Percentiles rank a stretch among this genome's conserved stretches.
Conservation (phyloP, 2,797 vertebrate genomes). For the Leptoclinus maculatus region DNA sequence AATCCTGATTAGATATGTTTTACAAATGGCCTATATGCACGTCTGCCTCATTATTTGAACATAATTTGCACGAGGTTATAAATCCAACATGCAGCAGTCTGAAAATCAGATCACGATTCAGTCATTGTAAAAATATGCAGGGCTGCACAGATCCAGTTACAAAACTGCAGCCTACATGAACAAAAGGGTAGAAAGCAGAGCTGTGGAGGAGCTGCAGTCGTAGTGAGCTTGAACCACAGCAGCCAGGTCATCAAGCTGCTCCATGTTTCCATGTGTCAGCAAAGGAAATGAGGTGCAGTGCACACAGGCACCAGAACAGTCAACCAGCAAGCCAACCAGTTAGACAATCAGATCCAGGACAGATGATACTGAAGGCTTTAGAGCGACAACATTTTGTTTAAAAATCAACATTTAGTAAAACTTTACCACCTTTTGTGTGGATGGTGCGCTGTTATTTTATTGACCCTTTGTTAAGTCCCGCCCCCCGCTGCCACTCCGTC, state of each 20-base stretch:
- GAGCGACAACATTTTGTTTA: not conserved
- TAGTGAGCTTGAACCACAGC: conserved; percentile 45
- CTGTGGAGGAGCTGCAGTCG: conserved; percentile 34
- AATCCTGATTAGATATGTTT: not conserved
- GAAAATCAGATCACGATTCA: conserved; percentile 25
- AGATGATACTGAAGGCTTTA: not conserved
- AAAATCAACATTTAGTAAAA: not conserved
- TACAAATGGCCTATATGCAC: not conserved
- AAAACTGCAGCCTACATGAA: conserved; percentile 55
- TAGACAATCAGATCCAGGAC: not conserved
- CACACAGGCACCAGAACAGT: conserved; percentile 21
- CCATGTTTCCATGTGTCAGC: conserved; percentile 67
- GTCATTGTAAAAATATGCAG: conserved; percentile 30
- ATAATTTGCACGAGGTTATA: conserved; percentile 15
- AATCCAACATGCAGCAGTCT: conserved; percentile 26
- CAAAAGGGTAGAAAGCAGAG: conserved; percentile 38
- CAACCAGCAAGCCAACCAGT: conserved; percentile 2
- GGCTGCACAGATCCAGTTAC: conserved; percentile 40
- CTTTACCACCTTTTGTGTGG: not conserved
- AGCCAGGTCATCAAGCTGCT: conserved; percentile 62
- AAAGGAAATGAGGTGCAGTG: conserved; percentile 42
- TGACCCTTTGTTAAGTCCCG: not conserved
- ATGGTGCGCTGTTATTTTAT: not conserved
- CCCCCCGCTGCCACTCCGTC: not conserved
- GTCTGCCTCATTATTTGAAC: conserved; percentile 17